phyloP scores from a whole-genome alignment of 2,888 invertebrate species.

The Xylocampa areola region DNA sequence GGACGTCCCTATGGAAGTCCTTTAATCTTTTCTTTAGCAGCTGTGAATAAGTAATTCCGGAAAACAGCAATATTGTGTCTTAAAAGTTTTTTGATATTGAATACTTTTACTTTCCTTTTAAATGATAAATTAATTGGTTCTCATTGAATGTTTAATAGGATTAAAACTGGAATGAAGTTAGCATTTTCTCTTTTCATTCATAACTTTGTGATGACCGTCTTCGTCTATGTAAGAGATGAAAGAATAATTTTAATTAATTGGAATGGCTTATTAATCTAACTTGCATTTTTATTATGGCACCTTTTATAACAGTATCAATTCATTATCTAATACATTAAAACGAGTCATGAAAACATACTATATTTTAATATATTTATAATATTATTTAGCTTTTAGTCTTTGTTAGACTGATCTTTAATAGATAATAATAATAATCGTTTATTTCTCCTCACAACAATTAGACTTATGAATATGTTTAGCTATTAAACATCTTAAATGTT shows the following conservation, averaged over 20 bases:
- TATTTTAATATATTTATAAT: too few species aligned
- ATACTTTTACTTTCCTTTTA: constrained; percentile 32
- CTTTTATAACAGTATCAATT: too few species aligned
- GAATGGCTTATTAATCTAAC: neutral
- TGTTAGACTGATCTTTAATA: constrained; percentile 4
- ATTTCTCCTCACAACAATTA: too few species aligned
- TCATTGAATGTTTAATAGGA: constrained; percentile 45
- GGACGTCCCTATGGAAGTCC: constrained; percentile 39
- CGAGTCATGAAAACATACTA: too few species aligned
- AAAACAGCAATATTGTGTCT: constrained; percentile 25
- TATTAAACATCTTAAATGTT: too few species aligned
- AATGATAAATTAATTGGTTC: constrained; percentile 46
- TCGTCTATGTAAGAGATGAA: neutral
- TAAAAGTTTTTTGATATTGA: constrained; percentile 19
- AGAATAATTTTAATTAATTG: neutral
- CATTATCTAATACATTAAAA: too few species aligned
- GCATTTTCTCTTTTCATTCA: constrained; percentile 28
- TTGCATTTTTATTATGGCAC: too few species aligned
- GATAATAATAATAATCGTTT: too few species aligned
- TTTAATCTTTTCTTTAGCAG: constrained; percentile 28
- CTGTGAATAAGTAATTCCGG: constrained; percentile 30
- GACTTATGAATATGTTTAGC: too few species aligned
- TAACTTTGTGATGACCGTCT: constrained; percentile 15
- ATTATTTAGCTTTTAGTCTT: too few species aligned
- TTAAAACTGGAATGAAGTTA: constrained; percentile 44